Evolutionary conservation across 1,140 invertebrate genomes (phyloP).

Genomic region (Drosophila persimilis): DNA sequence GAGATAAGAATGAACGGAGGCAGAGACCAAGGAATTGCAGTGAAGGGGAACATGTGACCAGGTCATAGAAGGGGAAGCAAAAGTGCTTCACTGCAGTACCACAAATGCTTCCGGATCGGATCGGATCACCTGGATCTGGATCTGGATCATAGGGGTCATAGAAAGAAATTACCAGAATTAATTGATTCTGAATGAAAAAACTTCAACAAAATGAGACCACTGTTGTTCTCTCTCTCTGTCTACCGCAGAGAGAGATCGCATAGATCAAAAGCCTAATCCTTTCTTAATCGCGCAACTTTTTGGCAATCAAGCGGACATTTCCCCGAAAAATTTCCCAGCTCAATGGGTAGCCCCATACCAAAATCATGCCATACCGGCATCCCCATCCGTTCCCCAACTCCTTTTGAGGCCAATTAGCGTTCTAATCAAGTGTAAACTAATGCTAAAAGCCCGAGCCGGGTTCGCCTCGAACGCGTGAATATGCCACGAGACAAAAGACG

Average conservation of each 20-base stretch:
- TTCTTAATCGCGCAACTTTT: conserved; percentile 30
- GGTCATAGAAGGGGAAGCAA: no score
- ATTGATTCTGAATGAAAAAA: no score
- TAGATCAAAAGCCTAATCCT: conserved; percentile 47
- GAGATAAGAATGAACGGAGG: no score
- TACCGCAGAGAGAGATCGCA: conserved; percentile 22
- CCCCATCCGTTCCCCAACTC: not conserved
- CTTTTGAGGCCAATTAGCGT: conserved; percentile 67
- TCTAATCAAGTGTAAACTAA: conserved; percentile 82
- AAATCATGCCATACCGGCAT: not conserved
- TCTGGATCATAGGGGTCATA: no score
- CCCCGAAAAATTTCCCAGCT: conserved; percentile 69
- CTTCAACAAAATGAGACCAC: no score
- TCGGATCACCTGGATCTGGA: no score
- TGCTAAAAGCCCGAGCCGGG: conserved; percentile 76
- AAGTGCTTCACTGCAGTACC: no score
- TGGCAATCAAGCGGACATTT: conserved; percentile 41
- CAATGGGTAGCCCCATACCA: conserved; percentile 26
- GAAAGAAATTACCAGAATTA: no score
- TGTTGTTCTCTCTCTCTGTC: no score
- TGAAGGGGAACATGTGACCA: conserved; percentile 3
- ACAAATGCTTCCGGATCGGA: no score
- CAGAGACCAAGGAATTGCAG: not conserved
- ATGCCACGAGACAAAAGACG: conserved; percentile 71
- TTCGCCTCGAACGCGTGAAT: conserved; percentile 77